Evolutionary conservation across 2,113 vertebrate species (phyloP).

Genomic region (Seriola aureovittata): DNA sequence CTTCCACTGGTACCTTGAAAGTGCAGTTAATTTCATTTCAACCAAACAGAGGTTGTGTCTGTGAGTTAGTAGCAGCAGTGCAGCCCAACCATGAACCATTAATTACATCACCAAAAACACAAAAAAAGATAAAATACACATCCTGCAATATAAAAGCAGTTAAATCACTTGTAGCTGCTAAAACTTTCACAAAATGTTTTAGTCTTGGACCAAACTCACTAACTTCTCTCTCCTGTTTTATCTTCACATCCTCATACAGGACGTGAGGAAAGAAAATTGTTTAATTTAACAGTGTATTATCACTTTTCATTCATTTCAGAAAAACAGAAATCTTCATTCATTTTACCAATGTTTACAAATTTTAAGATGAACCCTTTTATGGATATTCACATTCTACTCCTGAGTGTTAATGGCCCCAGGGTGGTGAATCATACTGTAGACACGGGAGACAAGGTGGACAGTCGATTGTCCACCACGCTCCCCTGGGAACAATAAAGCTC

Average conservation of each 20-base stretch:
- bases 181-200: neutral
- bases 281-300: neutral
- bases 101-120: neutral
- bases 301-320: neutral
- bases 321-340: neutral
- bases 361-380: neutral
- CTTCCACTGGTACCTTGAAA: constrained; percentile 18
- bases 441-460: constrained; percentile 20
- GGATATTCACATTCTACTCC: neutral
- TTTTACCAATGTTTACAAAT: neutral
- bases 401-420: neutral
- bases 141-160: neutral
- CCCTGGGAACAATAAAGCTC: neutral
- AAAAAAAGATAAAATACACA: neutral
- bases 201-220: neutral
- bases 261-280: neutral
- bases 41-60: neutral
- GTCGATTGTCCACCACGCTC: constrained; percentile 1
- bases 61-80: constrained; percentile 6
- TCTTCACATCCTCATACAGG: neutral
- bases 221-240: neutral
- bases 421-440: constrained; percentile 24
- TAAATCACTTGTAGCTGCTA: neutral
- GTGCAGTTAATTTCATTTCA: constrained; percentile 10
- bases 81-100: neutral